Base-by-base conservation (phyloP, 1,140 invertebrate species). In the Tyrophagus putrescentiae region DNA sequence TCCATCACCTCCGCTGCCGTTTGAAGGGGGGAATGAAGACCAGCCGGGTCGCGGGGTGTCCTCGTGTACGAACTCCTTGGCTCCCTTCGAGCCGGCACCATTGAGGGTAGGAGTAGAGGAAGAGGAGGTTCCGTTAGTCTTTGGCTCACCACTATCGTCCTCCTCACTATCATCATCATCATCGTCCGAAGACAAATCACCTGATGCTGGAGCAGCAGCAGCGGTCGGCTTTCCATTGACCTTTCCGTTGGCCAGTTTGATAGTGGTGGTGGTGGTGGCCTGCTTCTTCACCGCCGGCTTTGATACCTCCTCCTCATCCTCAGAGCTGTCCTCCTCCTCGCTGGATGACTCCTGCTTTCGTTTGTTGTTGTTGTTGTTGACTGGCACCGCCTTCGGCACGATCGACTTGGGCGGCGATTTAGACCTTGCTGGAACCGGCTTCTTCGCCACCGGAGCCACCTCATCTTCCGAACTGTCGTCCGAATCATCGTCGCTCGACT, bases 401-500 rank as follows among this genome's bases (percentile, higher is more conserved):
- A 23, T n/a, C 6, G 1, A 21, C 28, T 18, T 9, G 1, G 28
- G 28, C 28, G 11, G 16, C 7, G 11, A 9, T 42, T 4, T 4
- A 11, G 9, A 16, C 5, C 3, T 16, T 57, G 1, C 31, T 21
- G 21, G 9, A 21, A 6, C 23, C 25, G 27, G 2, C n/a, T 4
- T 60, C 4, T 28, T 16, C 23, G 33, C 39, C 2, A 18, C 39
- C 39, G 18, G 4, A 45, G 31, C 36, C 31, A 27, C 44, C 18
- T 59, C 57, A 28, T 42, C 34, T 31, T 42, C 36, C 1, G 39
- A 44, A 42, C 34, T 44, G n/a, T 59, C 57, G 21, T 59, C 57
- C 3, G 57, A 59, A 4, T 16, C n/a, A 25, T n/a, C 34, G n/a
- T 6, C 34, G 13, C 28, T 9, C 34, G 34, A 27, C 34, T 60